These are phyloP conservation scores for Corythornis leucogaster DNA, from an alignment of 2,797 vertebrate species.

Conservation along the genomic window DNA sequence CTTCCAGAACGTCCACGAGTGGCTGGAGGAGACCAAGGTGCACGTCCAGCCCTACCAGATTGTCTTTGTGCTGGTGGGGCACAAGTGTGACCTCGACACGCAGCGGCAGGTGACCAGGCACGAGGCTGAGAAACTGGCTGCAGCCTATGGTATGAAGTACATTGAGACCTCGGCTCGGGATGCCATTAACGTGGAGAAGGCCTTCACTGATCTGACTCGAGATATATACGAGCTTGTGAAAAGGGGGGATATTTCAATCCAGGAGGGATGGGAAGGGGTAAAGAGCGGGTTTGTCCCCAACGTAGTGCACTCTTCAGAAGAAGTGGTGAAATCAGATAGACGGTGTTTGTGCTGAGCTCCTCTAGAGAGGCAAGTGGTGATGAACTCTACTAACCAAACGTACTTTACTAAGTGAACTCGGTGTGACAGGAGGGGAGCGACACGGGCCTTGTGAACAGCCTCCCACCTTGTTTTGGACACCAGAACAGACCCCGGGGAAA, in stretches of 20 bases:
- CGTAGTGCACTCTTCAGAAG: constrained; percentile 97
- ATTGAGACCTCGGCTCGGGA: constrained; percentile 97
- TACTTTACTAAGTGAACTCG: constrained; percentile 71
- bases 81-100: constrained; percentile 96
- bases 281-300: constrained; percentile 98
- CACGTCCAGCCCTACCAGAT: constrained; percentile 98
- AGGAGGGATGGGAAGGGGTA: constrained; percentile 99
- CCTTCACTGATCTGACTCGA: constrained; percentile 96
- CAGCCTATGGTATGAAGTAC: constrained; percentile 94
- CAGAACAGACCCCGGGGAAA: constrained; percentile 33
- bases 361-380: constrained; percentile 39
- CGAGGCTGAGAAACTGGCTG: constrained; percentile 95
- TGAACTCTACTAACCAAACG: constrained; percentile 70
- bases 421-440: constrained; percentile 48
- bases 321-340: constrained; percentile 97
- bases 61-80: constrained; percentile 95
- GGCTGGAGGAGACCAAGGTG: constrained; percentile 96
- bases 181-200: constrained; percentile 97
- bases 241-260: constrained; percentile 94
- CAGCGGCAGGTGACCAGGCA: constrained; percentile 94
- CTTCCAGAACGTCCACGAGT: constrained; percentile 98
- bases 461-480: constrained; percentile 58
- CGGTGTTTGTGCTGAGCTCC: constrained; percentile 93
- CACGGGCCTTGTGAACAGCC: constrained; percentile 1
- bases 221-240: constrained; percentile 97